Base-by-base conservation (phyloP, 2,797 vertebrate genomes). In the Acanthis flammea region DNA sequence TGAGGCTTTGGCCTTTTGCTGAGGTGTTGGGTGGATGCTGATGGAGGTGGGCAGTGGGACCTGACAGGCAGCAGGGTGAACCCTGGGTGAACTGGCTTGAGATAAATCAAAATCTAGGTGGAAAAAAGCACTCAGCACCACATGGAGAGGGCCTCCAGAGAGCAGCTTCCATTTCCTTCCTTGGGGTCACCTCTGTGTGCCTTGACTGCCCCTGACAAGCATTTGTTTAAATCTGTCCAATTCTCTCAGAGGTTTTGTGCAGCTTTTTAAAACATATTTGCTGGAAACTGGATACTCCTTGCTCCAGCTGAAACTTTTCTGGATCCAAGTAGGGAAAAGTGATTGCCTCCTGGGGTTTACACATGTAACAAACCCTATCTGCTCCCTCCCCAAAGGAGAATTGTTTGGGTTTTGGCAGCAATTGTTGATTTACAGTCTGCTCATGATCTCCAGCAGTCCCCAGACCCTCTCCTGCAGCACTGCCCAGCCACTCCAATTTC, bases 401-500 rank as follows among this genome's bases (percentile, higher is more conserved):
- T 61, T 66, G 61, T 33, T 86, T 65, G 28, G 1, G 2, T 37
- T 93, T 92, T 94, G 91, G 94, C 89, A 94, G 87, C 85, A 60
- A 5, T 12, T 86, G 91, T 15, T 95, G 94, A 94, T 86, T 92
- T 75, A 72, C 90, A 91, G 27, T 66, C 68, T 94, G 95, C 57
- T 88, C 82, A 19, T 70, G 91, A 74, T 77, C 91, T 50, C 75
- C 76, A n/a, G 44, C 25, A 77, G 50, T 91, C 82, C 90, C 93
- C 68, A 94, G 87, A 62, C 60, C 50, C 61, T 83, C 71, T 86
- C 37, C 68, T 88, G 68, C 79, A 74, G 66, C 76, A 21, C 68
- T 91, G 91, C 75, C 65, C 82, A 88, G 62, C 72, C 79, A 35
- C 58, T 91, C 65, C 35, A 37, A 8, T 79, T 86, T 90, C 42